phyloP scores from a whole-genome alignment of 2,797 vertebrate species.

The Tapirus indicus region DNA sequence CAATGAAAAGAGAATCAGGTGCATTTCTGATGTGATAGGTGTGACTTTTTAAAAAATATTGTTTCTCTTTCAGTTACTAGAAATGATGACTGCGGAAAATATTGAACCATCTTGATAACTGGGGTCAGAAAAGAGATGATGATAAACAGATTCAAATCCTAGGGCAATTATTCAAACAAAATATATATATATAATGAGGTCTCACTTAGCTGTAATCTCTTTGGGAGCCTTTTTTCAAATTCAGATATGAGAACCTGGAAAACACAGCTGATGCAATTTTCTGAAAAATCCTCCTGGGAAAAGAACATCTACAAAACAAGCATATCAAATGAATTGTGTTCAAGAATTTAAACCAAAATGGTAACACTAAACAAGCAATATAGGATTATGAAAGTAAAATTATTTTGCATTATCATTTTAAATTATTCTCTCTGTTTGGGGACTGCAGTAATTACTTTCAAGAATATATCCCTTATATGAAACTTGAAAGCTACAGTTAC shows the following conservation, averaged over 20 bases:
- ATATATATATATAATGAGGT: slow-evolving; percentile 57
- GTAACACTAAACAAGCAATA: slow-evolving; percentile 46
- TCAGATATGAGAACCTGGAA: slow-evolving; percentile 65
- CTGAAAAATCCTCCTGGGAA: slow-evolving; percentile 72
- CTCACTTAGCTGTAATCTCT: slow-evolving; percentile 73
- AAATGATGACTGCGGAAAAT: slow-evolving; percentile 19
- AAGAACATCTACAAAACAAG: slow-evolving; percentile 72
- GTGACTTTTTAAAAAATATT: neutral
- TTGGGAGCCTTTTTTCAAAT: slow-evolving; percentile 49
- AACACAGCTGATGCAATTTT: slow-evolving; percentile 74
- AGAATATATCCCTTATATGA: slow-evolving; percentile 27
- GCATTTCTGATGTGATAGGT: slow-evolving; percentile 10
- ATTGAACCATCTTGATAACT: slow-evolving; percentile 44
- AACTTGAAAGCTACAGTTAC: slow-evolving; percentile 43
- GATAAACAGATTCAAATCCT: slow-evolving; percentile 54
- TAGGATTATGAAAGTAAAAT: slow-evolving; percentile 40
- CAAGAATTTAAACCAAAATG: slow-evolving; percentile 60
- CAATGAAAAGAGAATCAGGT: slow-evolving; percentile 2
- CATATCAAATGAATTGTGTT: slow-evolving; percentile 40
- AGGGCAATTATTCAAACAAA: slow-evolving; percentile 42
- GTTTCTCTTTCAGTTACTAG: slow-evolving; percentile 28
- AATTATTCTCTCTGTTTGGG: slow-evolving; percentile 36
- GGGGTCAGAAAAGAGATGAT: neutral
- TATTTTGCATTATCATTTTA: slow-evolving; percentile 36
- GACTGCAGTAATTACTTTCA: slow-evolving; percentile 54